A percentile compares a stretch with the other conserved stretches of the same genome.
These are phyloP conservation scores for Antechinus stuartii DNA, from an alignment of 2,113 vertebrate genomes.

Conservation along the genomic window DNA sequence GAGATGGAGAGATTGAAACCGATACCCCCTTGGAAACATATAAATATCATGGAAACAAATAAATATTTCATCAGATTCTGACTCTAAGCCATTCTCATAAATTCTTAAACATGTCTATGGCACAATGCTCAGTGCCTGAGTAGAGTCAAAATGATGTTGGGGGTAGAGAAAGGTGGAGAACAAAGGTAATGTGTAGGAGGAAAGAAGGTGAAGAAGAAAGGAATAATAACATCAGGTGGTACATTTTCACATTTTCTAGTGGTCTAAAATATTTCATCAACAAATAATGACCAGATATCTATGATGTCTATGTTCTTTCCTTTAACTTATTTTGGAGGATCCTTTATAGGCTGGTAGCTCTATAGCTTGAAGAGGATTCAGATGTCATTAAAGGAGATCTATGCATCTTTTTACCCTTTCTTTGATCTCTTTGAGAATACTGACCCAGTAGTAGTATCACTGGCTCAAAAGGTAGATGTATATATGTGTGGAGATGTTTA, in stretches of 20 bases:
- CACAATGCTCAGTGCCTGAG: conserved; percentile 52
- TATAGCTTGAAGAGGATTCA: not conserved
- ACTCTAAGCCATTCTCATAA: conserved; percentile 73
- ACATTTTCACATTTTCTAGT: not conserved
- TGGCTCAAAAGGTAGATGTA: too few species aligned
- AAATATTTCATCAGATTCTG: conserved; percentile 77
- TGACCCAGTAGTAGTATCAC: not conserved
- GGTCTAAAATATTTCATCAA: not conserved
- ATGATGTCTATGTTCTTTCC: not conserved
- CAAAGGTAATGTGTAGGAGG: not conserved
- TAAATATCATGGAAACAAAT: conserved; percentile 80
- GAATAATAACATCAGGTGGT: not conserved
- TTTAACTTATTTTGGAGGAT: not conserved
- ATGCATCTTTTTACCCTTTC: not conserved
- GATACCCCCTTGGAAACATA: conserved; percentile 74
- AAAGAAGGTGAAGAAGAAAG: not conserved
- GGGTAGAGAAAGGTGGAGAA: not conserved
- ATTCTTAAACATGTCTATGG: conserved; percentile 71
- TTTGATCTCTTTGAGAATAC: not conserved
- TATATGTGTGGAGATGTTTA: too few species aligned
- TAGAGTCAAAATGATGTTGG: conserved; percentile 44
- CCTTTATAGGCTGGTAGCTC: not conserved
- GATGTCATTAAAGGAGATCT: not conserved
- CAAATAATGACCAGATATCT: not conserved
- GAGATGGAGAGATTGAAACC: conserved; percentile 71